A percentile compares a stretch with the other conserved stretches of the same genome.
Conservation (phyloP, 64 coral and sea anemone genomes). For the Platygyra sinensis region DNA sequence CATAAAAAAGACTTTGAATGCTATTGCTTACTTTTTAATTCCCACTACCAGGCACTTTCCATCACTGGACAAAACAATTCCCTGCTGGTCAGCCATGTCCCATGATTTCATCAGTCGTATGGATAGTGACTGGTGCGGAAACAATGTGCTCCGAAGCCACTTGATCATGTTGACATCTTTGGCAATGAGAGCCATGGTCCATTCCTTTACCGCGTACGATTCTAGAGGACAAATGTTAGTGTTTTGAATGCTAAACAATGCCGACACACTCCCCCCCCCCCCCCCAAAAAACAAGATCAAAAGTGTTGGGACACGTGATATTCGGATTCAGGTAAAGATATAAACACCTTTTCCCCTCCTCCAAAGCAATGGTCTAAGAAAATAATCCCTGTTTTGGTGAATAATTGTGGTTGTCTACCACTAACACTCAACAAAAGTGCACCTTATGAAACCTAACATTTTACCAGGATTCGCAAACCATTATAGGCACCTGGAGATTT, state of each 20-base stretch:
- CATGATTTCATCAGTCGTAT: slow-evolving; percentile 98
- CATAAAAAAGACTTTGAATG: neutral
- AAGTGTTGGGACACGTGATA: too few relatives aligned
- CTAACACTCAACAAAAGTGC: too few relatives aligned
- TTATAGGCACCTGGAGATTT: too few relatives aligned
- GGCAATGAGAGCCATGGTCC: slow-evolving; percentile 84
- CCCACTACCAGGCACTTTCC: slow-evolving; percentile 95
- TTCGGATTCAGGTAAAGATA: too few relatives aligned
- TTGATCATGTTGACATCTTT: slow-evolving; percentile 96
- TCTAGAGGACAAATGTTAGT: slow-evolving; percentile 54
- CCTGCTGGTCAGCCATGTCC: slow-evolving; percentile 93
- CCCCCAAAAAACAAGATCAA: too few relatives aligned
- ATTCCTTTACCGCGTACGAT: slow-evolving; percentile 96
- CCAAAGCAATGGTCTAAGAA: too few relatives aligned
- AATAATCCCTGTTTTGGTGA: too few relatives aligned
- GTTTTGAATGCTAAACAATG: neutral
- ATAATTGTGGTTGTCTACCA: too few relatives aligned
- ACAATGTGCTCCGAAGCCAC: slow-evolving; percentile 90
- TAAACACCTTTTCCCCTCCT: too few relatives aligned
- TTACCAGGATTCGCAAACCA: too few relatives aligned
- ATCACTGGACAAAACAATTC: slow-evolving; percentile 97
- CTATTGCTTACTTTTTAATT: slow-evolving; percentile 62
- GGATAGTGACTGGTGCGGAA: slow-evolving; percentile 99
- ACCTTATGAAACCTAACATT: too few relatives aligned
- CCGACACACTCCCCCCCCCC: too few relatives aligned